Conservation (phyloP, 2,888 invertebrate genomes). For the Drosophila mayaguana region DNA sequence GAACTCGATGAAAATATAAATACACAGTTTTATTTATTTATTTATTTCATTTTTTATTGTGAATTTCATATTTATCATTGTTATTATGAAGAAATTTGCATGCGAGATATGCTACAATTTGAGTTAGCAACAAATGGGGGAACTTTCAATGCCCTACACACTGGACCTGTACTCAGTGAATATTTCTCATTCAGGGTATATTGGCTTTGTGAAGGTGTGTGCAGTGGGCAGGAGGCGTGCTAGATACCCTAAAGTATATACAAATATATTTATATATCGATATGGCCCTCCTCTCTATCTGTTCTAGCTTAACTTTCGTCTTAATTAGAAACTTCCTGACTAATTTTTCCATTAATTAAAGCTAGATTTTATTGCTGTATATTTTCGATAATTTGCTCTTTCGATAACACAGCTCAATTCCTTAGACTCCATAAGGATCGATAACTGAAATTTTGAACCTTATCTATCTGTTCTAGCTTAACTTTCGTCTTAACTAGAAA, state of each 20-base stretch:
- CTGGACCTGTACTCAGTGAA: background rate
- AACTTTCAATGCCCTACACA: too few species aligned
- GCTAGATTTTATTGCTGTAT: too few species aligned
- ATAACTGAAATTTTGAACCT: background rate
- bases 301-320: too few species aligned
- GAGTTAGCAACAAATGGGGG: background rate
- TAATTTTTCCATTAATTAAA: too few species aligned
- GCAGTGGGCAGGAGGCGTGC: background rate
- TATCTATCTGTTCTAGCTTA: too few species aligned
- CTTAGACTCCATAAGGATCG: background rate
- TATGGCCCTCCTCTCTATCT: too few species aligned
- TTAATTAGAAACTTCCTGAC: too few species aligned
- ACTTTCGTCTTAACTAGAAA: too few species aligned
- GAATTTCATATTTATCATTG: background rate
- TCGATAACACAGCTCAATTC: background rate
- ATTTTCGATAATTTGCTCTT: background rate
- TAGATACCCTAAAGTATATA: background rate
- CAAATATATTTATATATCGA: too few species aligned
- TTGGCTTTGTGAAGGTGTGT: background rate
- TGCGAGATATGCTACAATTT: background rate
- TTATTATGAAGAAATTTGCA: background rate
- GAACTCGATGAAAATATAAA: constrained; percentile 1
- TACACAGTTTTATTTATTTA: too few species aligned
- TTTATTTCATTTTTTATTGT: background rate
- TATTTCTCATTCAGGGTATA: background rate